Base-by-base conservation (phyloP, 2,888 invertebrate species). In the Platypus cylindrus region DNA sequence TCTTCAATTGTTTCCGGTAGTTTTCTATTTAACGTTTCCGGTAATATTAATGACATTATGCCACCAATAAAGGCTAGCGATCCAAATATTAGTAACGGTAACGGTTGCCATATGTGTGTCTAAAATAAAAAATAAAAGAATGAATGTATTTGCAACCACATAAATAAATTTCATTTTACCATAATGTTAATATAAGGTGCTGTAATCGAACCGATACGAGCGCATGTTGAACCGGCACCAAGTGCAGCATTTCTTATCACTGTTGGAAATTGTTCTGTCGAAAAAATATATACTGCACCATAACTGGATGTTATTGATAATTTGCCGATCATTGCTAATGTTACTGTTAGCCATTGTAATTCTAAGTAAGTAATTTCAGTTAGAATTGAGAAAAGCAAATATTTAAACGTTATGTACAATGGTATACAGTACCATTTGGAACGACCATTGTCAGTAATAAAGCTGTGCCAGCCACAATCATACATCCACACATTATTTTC, bases 261-360 rank as follows among this genome's bases (percentile, higher is more conserved):
- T 5, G 80, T 81, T n/a, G 80, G 80, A 49, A 78, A 81, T 53
- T 78, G 78, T 58, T 81, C 80, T 2, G 78, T 75, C 1, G 79
- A 75, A 53, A 78, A 78, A 29, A 81, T 71, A 48, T 80, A 81
- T 24, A 80, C 68, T 1, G 78, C 75, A 23, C 78, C 80, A 48
- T 80, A 81, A 15, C 78, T 77, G 1, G 78, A 70, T 2, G 80
- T 79, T 34, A 80, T 79, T 26, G 77, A 71, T 44, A 80, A 56
- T 61, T 81, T 81, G 7, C 78, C 80, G 25, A 74, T 53, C 79
- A 80, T 79, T 3, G 77, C 77, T 26, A 74, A 62, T 2, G 66
- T 60, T 17, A 78, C 64, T 1, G 67, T 52, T 26, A 76, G 47
- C 72, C 72, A 73, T 24, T 63, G 60, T 47, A 65, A 57, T 24